Evolutionary conservation across 1,140 invertebrate species (phyloP).

Genomic region (Panagrolaimus sp.): DNA sequence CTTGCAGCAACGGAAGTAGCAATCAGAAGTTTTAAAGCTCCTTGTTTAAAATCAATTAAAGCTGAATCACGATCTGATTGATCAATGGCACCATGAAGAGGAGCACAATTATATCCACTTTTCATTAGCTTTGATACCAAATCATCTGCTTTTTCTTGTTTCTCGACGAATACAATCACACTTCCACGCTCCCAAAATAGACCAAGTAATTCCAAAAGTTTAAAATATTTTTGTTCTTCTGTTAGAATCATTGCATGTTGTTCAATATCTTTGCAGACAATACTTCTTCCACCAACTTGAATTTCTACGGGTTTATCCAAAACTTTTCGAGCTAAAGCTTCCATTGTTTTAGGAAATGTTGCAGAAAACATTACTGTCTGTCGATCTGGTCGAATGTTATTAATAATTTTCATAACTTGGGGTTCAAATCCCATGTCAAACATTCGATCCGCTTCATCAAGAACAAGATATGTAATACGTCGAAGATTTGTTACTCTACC

Average conservation of each 20-base stretch:
- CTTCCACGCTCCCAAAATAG: conserved; percentile 86
- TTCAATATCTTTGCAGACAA: conserved; percentile 96
- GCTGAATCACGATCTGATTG: conserved; percentile 97
- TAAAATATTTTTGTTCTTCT: conserved; percentile 88
- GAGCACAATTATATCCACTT: conserved; percentile 86
- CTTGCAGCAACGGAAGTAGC: conserved; percentile 93
- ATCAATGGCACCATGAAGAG: conserved; percentile 96
- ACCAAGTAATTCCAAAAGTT: conserved; percentile 88
- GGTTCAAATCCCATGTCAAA: conserved; percentile 99
- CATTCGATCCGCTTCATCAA: conserved; percentile 99
- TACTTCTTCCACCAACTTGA: conserved; percentile 77
- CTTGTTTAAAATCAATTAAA: conserved; percentile 93
- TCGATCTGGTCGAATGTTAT: conserved; percentile 89
- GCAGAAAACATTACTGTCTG: conserved; percentile 98
- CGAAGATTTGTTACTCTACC: conserved; percentile 87
- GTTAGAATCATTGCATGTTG: conserved; percentile 88
- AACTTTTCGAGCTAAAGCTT: conserved; percentile 86
- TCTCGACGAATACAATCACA: conserved; percentile 95
- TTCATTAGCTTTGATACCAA: conserved; percentile 91
- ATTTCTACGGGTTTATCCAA: conserved; percentile 92
- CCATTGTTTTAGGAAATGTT: conserved; percentile 97
- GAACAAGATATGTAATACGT: conserved; percentile 88
- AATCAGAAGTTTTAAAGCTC: conserved; percentile 70
- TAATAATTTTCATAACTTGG: conserved; percentile 84
- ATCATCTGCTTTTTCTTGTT: conserved; percentile 91